Evolutionary conservation across 2,888 invertebrate genomes (phyloP), one percentile per base, ranked within the genome.

Genomic region (Campoplex capitator): DNA sequence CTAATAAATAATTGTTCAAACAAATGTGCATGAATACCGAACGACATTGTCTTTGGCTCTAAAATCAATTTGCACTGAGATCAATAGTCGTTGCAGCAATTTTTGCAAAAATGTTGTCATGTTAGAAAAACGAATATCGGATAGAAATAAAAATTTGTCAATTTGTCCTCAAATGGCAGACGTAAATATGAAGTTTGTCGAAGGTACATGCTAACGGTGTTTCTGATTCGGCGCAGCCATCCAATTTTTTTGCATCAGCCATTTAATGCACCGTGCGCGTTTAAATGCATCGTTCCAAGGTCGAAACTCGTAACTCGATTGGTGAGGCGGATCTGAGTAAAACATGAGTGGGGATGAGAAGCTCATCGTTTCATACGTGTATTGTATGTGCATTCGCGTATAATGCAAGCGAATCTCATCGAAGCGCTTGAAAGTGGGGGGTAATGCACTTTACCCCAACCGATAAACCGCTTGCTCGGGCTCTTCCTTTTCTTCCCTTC

Each of bases 381-480:
- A 73, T 74, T 58, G 54, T 42, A 68, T 32, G 67, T 73, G 71
- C 58, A 71, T 67, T 73, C 65, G 51, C 67, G 45, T 67, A 74
- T 45, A 75, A 88, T 89, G 90, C 89, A 91, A 89, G 89, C 89
- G 90, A 90, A 90, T 90, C 88, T 89, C 90, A 88, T 77, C 85
- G 91, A 80, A 77, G 83, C 80, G 73, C 73, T 65, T 8, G 51
- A 67, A 67, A 82, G 90, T 92, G 91, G 92, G 92, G 92, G 91
- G 92, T 90, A 93, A 93, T 93, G 92, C 93, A 92, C 90, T 92
- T 92, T 90, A 83, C 88, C 85, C 28, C 58, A 67, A 76, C 38
- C 77, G 87, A 76, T 87, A 88, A 86, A 88, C 45, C 78, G 79
- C 88, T 74, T 82, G 88, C 83, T 77, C 77, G 80, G 84, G 87